A percentile compares a stretch with the other conserved stretches of the same genome.
Evolutionary conservation across 2,797 vertebrate genomes (phyloP).

Genomic region (Echiichthys vipera): DNA sequence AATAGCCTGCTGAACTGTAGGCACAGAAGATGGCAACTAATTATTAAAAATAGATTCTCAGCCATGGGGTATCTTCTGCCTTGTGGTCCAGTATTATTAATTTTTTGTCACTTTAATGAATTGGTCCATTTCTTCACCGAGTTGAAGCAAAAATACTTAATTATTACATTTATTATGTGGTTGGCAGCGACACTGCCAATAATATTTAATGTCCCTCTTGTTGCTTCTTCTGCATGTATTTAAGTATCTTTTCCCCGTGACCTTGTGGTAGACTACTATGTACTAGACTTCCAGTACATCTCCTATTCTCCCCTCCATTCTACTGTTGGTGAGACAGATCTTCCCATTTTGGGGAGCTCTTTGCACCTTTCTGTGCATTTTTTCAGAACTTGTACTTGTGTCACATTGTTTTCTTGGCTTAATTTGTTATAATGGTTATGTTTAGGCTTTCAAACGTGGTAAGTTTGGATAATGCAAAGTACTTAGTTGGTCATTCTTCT

Average conservation of each 20-base stretch:
- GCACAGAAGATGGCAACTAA: slow-evolving; percentile 65
- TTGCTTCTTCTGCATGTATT: slow-evolving; percentile 67
- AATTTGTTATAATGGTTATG: not conserved
- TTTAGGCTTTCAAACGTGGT: slow-evolving; percentile 7
- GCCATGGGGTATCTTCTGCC: slow-evolving; percentile 58
- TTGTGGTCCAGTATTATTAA: slow-evolving; percentile 72
- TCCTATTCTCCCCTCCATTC: slow-evolving; percentile 27
- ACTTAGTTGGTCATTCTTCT: not conserved
- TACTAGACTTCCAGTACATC: slow-evolving; percentile 47
- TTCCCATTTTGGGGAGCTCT: slow-evolving; percentile 36
- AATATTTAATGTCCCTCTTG: slow-evolving; percentile 4
- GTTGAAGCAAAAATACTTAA: slow-evolving; percentile 19
- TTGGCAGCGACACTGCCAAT: slow-evolving; percentile 29
- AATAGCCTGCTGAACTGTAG: slow-evolving; percentile 24
- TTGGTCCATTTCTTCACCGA: slow-evolving; percentile 9
- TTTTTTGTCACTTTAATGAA: slow-evolving; percentile 25
- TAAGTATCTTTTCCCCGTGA: slow-evolving; percentile 30
- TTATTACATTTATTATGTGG: not conserved
- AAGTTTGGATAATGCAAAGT: slow-evolving; percentile 9
- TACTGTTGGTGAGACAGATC: slow-evolving; percentile 32
- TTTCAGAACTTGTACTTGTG: slow-evolving; percentile 11
- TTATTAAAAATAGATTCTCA: slow-evolving; percentile 8
- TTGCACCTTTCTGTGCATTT: slow-evolving; percentile 37
- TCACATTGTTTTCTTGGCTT: not conserved
- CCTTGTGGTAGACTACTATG: slow-evolving; percentile 56